Conservation (phyloP, 2,797 vertebrate species). For the Acanthiza pusilla region DNA sequence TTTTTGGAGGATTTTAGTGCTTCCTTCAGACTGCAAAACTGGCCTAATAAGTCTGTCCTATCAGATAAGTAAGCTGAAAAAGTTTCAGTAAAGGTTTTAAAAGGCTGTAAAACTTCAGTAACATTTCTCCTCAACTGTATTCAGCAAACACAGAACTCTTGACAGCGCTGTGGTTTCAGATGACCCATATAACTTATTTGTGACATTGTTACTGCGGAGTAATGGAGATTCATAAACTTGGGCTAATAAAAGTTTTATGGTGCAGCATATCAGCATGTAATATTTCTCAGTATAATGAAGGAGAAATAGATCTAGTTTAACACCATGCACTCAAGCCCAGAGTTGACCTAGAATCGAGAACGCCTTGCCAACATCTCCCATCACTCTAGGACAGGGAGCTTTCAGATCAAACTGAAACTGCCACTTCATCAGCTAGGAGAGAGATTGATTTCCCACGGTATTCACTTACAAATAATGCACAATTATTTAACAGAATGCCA, state of each 20-base stretch:
- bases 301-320: neutral
- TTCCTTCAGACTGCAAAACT: neutral
- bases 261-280: neutral
- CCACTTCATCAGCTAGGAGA: neutral
- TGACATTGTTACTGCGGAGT: conserved; percentile 31
- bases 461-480: neutral
- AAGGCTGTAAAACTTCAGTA: neutral
- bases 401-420: neutral
- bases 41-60: neutral
- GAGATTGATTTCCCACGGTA: neutral
- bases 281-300: conserved; percentile 30
- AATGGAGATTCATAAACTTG: conserved; percentile 30
- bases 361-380: neutral
- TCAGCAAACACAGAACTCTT: neutral
- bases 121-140: neutral
- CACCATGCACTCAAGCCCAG: neutral
- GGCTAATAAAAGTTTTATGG: conserved; percentile 37
- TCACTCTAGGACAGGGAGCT: neutral
- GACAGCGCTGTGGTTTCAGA: neutral
- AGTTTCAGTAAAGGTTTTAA: neutral
- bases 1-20: neutral
- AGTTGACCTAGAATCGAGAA: neutral
- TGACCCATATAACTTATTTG: conserved; percentile 27
- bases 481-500: neutral
- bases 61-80: neutral